Percentiles rank a stretch among this genome's conserved stretches.
Evolutionary conservation across 2,888 invertebrate species (phyloP).

Genomic region (Lymantria monacha): DNA sequence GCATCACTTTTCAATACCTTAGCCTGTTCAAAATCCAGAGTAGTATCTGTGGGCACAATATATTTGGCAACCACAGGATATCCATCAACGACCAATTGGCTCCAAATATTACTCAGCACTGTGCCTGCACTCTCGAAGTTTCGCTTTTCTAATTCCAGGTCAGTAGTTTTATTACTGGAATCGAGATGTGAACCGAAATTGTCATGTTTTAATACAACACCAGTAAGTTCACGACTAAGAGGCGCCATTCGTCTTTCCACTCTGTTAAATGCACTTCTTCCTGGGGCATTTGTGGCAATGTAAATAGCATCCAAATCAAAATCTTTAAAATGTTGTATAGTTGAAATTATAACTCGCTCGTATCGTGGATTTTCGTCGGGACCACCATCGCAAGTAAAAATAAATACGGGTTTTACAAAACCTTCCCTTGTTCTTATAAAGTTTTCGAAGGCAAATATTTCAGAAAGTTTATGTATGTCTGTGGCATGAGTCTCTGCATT

Average conservation of each 20-base stretch:
- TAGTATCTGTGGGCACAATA: slow-evolving; percentile 3
- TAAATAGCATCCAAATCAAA: not conserved
- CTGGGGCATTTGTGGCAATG: no score
- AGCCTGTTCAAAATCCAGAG: slow-evolving; percentile 3
- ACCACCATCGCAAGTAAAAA: no score
- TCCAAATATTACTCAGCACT: not conserved
- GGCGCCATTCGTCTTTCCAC: no score
- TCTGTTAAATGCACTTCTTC: no score
- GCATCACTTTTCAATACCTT: not conserved
- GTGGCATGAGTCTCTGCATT: slow-evolving; percentile 2
- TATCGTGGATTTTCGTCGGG: no score
- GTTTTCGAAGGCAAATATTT: slow-evolving; percentile 7
- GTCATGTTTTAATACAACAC: no score
- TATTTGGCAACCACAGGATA: not conserved
- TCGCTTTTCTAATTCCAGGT: no score
- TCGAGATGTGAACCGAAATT: no score
- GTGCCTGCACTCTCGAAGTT: not conserved
- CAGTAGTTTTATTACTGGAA: slow-evolving; percentile 6
- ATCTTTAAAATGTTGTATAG: not conserved
- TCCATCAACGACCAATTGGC: no score
- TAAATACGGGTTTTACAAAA: no score
- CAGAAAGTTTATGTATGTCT: slow-evolving; percentile 4
- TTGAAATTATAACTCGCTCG: no score
- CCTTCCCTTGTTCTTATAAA: slow-evolving; percentile 4
- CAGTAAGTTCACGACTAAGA: no score